Percentiles rank a stretch among this genome's conserved stretches.
Conservation (phyloP, 2,113 vertebrate species). For the Talpa occidentalis region DNA sequence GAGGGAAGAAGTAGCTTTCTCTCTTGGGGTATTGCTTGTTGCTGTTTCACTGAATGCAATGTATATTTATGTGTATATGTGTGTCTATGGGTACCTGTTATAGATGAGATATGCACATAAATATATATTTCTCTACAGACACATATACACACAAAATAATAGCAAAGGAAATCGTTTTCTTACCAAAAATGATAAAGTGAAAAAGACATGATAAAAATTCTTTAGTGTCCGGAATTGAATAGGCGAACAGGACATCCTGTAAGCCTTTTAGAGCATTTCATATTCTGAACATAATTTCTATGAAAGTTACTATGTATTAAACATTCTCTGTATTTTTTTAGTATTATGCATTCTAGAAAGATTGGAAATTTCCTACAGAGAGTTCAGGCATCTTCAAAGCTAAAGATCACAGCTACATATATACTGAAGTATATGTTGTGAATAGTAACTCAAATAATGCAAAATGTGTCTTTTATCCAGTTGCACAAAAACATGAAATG, state of each 20-base stretch:
- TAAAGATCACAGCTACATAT: background rate
- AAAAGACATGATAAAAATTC: conserved; percentile 38
- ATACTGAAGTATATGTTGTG: conserved; percentile 31
- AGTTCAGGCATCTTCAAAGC: background rate
- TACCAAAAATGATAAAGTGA: conserved; percentile 6
- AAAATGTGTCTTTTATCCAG: conserved; percentile 3
- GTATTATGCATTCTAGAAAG: background rate
- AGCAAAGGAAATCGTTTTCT: conserved; percentile 34
- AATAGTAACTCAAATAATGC: conserved; percentile 34
- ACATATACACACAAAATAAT: background rate
- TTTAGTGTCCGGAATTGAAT: conserved; percentile 21
- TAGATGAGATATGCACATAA: background rate
- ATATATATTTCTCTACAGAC: background rate
- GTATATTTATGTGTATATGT: background rate
- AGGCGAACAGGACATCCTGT: background rate
- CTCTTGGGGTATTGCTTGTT: conserved; percentile 15
- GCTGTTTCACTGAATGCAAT: background rate
- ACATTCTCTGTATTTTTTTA: conserved; percentile 16
- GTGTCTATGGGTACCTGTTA: background rate
- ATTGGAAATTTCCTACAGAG: conserved; percentile 43
- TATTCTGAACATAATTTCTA: background rate
- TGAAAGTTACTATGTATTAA: conserved; percentile 45
- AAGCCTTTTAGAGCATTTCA: conserved; percentile 53
- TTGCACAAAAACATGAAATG: conserved; percentile 57
- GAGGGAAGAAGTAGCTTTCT: conserved; percentile 18